These are phyloP conservation scores for Taurulus bubalis DNA, from an alignment of 2,113 vertebrate genomes.

Conservation along the genomic window DNA sequence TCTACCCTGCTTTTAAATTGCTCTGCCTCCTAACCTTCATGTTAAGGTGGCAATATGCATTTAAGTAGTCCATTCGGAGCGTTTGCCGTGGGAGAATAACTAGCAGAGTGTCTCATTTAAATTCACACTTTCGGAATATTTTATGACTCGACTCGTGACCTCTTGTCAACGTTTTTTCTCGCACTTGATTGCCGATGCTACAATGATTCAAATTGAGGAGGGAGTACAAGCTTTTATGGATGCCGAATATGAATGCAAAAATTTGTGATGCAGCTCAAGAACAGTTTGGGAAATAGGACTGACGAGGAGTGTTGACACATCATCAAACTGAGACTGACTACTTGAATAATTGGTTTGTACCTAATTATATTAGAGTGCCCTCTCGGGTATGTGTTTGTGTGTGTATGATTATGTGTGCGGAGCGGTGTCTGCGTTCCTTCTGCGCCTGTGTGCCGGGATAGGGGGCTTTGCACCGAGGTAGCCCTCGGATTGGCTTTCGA, in stretches of 20 bases:
- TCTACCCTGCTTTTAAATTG: constrained; percentile 46
- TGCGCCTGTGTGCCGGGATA: constrained; percentile 34
- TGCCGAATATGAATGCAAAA: constrained; percentile 61
- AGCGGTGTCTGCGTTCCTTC: constrained; percentile 42
- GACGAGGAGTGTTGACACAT: constrained; percentile 79
- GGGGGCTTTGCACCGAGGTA: constrained; percentile 48
- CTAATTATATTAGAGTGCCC: constrained; percentile 78
- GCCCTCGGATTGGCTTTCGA: constrained; percentile 59
- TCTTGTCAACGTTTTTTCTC: constrained; percentile 61
- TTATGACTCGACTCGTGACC: constrained; percentile 67
- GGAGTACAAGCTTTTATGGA: constrained; percentile 59
- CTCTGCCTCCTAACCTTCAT: constrained; percentile 35
- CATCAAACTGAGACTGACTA: constrained; percentile 81
- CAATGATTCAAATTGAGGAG: constrained; percentile 63
- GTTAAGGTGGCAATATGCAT: constrained; percentile 40
- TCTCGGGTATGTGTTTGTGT: constrained; percentile 54
- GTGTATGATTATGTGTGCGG: constrained; percentile 66
- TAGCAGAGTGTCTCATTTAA: constrained; percentile 59
- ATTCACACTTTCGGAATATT: constrained; percentile 66
- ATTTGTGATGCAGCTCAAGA: constrained; percentile 72
- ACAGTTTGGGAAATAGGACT: constrained; percentile 72
- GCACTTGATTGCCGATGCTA: constrained; percentile 50
- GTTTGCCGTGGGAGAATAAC: constrained; percentile 59
- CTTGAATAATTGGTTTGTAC: constrained; percentile 82
- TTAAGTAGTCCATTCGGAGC: constrained; percentile 60